These are phyloP conservation scores for Monodelphis domestica DNA, from an alignment of 2,797 vertebrate species.

Conservation along the genomic window DNA sequence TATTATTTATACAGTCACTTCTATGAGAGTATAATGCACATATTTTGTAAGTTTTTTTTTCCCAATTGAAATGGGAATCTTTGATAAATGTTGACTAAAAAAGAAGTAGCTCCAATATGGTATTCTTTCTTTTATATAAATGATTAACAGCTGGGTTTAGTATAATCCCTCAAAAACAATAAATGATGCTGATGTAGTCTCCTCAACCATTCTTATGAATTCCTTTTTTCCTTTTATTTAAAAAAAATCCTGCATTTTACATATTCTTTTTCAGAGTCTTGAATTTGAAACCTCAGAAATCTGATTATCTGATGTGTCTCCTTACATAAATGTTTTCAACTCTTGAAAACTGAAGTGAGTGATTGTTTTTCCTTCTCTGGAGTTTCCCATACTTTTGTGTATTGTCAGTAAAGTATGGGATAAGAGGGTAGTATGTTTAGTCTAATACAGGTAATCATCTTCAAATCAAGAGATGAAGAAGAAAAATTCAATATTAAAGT, in stretches of 20 bases:
- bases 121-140: slow-evolving; percentile 15
- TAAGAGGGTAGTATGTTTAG: neutral
- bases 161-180: slow-evolving; percentile 8
- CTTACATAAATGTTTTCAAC: neutral
- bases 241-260: neutral
- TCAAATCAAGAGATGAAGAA: neutral
- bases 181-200: slow-evolving; percentile 7
- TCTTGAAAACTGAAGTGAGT: neutral
- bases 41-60: neutral
- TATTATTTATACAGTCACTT: neutral
- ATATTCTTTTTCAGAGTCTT: neutral
- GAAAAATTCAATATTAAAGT: neutral
- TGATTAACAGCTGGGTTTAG: neutral
- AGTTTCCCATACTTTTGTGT: slow-evolving; percentile 4
- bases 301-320: neutral
- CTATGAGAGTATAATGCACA: neutral
- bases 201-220: slow-evolving; percentile 20
- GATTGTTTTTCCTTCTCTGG: neutral
- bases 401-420: neutral
- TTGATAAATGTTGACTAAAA: neutral
- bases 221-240: neutral
- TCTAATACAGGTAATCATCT: neutral
- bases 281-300: neutral
- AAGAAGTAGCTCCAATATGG: neutral
- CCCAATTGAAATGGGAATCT: too few species aligned